Evolutionary conservation across 1,140 invertebrate genomes (phyloP), one percentile per base, ranked within the genome.

Genomic region (Muscidifurax raptorellus): DNA sequence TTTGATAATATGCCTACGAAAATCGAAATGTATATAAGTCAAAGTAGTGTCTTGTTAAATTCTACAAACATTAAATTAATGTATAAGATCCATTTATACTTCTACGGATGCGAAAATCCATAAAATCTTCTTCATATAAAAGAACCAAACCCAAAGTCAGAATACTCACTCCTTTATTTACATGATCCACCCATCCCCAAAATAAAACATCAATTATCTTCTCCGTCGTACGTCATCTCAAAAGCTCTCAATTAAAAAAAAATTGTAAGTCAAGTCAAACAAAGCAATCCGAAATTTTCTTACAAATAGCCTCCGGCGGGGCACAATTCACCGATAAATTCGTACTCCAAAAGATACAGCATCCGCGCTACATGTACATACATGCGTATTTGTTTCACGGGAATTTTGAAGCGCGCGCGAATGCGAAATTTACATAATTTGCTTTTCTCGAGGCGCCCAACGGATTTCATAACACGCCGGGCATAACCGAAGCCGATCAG

Each of bases 401-500:
- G 12, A 9, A 75, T n/a, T 75, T 47, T 27, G 10, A 75, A 47
- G 40, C 36, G 72, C 25, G 72, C 18, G 32, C 67, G 6, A n/a
- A 47, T 18, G 9, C 44, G 25, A 76, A 27, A 27, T 80, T 80
- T 80, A 80, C 36, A 71, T 80, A 80, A 80, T 71, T 18, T 30
- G 40, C n/a, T 47, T 75, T 27, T 22, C 67, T 47, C 7, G 32
- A 71, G 66, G 22, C 25, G 64, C 2, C 22, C 0, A 22, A 32
- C 64, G 4, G 32, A 28, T 80, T 80, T 69, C 79, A 28, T 80
- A 71, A 80, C 40, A 15, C 7, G 30, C 15, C 10, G 47, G 9
- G 40, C 66, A 66, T 69, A 52, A 66, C 66, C n/a, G 44, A 40
- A 10, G 64, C 36, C 40, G 40, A 71, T 80, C 25, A 30, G 36